Percentiles rank a stretch among this genome's conserved stretches.
These are phyloP conservation scores for Luperina nickerlii DNA, from an alignment of 2,888 invertebrate species.

Conservation along the genomic window DNA sequence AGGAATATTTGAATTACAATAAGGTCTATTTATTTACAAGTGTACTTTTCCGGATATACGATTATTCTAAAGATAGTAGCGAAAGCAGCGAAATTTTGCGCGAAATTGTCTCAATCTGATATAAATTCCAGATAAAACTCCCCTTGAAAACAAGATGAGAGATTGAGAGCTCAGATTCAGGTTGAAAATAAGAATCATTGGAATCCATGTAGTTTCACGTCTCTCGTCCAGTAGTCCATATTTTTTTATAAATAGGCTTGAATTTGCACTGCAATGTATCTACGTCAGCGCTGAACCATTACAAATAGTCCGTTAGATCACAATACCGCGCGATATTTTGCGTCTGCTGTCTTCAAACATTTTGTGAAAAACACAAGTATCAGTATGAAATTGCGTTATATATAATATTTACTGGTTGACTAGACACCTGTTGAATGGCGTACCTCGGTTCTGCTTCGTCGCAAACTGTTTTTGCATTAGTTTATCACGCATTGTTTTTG, in stretches of 20 bases:
- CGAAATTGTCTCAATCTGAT: background rate
- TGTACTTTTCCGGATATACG: background rate
- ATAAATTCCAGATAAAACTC: background rate
- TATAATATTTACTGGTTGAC: constrained; percentile 13
- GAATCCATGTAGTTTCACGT: background rate
- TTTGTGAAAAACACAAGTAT: constrained; percentile 2
- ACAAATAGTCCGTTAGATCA: background rate
- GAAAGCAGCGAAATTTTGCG: background rate
- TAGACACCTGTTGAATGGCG: constrained; percentile 19
- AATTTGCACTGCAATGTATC: background rate
- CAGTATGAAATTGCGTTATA: constrained; percentile 18
- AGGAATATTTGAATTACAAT: background rate
- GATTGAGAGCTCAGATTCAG: too few relatives aligned
- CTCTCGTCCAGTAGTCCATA: too few relatives aligned
- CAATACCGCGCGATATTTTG: background rate
- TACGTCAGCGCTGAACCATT: background rate
- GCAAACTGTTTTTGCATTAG: constrained; percentile 38
- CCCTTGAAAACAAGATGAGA: background rate
- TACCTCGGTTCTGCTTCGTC: constrained; percentile 33
- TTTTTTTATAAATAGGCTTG: background rate
- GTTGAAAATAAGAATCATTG: background rate
- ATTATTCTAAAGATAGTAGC: background rate
- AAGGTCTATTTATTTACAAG: background rate
- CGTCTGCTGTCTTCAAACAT: background rate
- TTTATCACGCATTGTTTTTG: constrained; percentile 53